Conservation (phyloP, 2,113 vertebrate species). For the Malurus cyaneus region DNA sequence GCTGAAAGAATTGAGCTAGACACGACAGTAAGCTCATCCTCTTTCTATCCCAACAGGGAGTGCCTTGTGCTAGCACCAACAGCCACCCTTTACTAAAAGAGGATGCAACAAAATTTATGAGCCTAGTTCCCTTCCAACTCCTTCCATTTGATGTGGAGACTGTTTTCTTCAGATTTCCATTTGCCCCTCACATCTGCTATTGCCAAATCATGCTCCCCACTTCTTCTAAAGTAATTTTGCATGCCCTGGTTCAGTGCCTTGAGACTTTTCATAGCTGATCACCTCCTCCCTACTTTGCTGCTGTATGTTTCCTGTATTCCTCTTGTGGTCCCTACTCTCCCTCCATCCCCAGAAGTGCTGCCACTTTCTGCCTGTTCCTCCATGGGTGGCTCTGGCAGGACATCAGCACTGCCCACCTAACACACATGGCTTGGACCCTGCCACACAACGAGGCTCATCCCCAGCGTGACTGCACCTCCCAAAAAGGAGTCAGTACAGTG, state of each 20-base stretch:
- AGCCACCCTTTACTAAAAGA: not conserved
- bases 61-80: not conserved
- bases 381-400: not conserved
- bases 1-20: not conserved
- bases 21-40: not conserved
- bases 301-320: not conserved
- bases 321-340: not conserved
- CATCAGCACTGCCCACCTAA: not conserved
- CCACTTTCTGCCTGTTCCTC: not conserved
- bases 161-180: not conserved
- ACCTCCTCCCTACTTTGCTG: not conserved
- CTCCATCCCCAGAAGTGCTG: not conserved
- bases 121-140: not conserved
- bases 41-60: not conserved
- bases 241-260: not conserved
- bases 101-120: accelerated
- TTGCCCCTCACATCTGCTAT: not conserved
- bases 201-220: not conserved
- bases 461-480: not conserved
- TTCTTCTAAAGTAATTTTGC: not conserved
- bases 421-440: accelerated
- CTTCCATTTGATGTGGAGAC: not conserved
- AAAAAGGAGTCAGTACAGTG: not conserved
- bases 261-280: not conserved
- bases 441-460: not conserved